Base-by-base conservation (phyloP, 2,797 vertebrate species). In the Anolis apletophallus region DNA sequence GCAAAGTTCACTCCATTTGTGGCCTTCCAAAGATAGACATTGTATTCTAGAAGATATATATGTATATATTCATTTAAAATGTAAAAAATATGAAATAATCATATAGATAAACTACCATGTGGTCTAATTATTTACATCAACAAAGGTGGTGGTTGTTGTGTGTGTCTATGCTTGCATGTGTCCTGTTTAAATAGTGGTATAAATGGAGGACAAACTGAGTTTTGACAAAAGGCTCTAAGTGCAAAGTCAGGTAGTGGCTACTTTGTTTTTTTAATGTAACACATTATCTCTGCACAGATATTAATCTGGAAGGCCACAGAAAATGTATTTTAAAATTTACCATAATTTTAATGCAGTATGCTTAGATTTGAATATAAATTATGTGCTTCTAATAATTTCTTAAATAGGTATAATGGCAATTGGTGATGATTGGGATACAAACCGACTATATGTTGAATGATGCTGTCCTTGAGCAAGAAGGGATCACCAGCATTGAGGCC, bases 21-120 rank as follows among this genome's bases (percentile, higher is more conserved):
- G 94, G 94, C 93, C 94, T 95, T 91, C 90, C 55, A 89, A 90
- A 94, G 93, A 87, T 88, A 92, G 90, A 88, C 55, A 83, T 90
- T 75, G 52, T 86, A 90, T 93, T 94, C 89, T 85, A 91, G 77
- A 88, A 94, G 87, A 88, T 72, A 94, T 36, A 19, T 75, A 26
- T 32, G 32, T 10, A 77, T 94, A 93, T 64, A 88, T 91, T 85
- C 86, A 91, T 92, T 78, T 90, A 93, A 92, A 90, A 93, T 93
- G 93, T 89, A 91, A 94, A 90, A 90, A 93, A 87, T 6, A 13
- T 88, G 87, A 50, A 84, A 80, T 52, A 59, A 69, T 50, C 52
- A 75, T 5, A 80, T 14, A 83, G n/a, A 85, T 4, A 88, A 52
- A 3, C 79, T 69, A 87, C 34, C 75, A 1, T 40, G 55, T 55